These are phyloP conservation scores for Abscondita cerata DNA, from an alignment of 2,888 invertebrate genomes.

Conservation along the genomic window DNA sequence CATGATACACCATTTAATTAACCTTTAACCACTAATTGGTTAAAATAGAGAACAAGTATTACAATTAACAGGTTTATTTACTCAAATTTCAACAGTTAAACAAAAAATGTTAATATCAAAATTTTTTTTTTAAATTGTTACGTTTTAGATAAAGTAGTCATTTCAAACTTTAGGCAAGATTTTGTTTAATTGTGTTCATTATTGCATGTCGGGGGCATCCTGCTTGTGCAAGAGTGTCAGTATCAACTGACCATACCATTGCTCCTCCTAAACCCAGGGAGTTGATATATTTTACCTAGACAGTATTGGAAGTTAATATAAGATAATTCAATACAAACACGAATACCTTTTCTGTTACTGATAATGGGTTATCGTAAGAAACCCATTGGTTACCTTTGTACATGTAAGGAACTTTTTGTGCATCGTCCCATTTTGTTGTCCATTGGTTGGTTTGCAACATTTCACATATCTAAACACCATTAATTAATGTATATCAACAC, in stretches of 20 bases:
- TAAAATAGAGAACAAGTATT: too few relatives aligned
- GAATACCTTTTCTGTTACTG: conserved; percentile 80
- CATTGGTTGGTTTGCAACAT: conserved; percentile 78
- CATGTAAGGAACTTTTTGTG: conserved; percentile 89
- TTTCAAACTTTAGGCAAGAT: too few relatives aligned
- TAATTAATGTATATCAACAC: background rate
- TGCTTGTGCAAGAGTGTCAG: conserved; percentile 76
- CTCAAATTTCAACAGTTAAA: too few relatives aligned
- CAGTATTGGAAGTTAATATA: background rate
- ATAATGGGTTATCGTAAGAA: conserved; percentile 90
- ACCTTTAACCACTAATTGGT: too few relatives aligned
- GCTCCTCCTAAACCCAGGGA: conserved; percentile 77
- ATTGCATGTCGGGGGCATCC: conserved; percentile 71
- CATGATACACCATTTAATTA: too few relatives aligned
- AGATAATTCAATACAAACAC: conserved; percentile 74
- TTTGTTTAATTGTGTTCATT: conserved; percentile 66
- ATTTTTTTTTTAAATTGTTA: too few relatives aligned
- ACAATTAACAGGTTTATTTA: too few relatives aligned
- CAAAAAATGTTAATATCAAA: too few relatives aligned
- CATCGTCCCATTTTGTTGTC: conserved; percentile 78
- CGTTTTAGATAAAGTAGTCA: too few relatives aligned
- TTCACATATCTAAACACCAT: conserved; percentile 78
- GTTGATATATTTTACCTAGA: conserved; percentile 52
- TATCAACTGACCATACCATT: conserved; percentile 94
- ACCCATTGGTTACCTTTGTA: conserved; percentile 91